Evolutionary conservation across 2,113 vertebrate species (phyloP).

Genomic region (Sciurus niger): DNA sequence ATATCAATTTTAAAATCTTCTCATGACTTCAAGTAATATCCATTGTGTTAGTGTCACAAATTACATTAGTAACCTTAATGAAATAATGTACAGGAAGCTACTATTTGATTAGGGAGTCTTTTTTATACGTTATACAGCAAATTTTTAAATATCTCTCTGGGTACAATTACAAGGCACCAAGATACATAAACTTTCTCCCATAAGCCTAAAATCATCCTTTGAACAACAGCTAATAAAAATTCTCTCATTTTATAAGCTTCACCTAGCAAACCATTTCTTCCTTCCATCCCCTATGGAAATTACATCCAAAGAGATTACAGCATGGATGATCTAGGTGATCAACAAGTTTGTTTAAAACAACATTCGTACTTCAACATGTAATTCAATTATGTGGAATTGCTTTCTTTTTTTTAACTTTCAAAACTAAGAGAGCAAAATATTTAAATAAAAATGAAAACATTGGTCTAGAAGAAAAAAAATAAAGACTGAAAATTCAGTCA

Average conservation of each 20-base stretch:
- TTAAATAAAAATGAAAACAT: slow-evolving; percentile 54
- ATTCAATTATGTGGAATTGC: slow-evolving; percentile 1
- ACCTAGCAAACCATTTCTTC: background rate
- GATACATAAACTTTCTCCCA: background rate
- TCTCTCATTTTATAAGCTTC: background rate
- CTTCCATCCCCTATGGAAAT: background rate
- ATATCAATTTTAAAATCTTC: background rate
- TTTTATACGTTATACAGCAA: background rate
- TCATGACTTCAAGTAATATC: background rate
- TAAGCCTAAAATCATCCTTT: background rate
- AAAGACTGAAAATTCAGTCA: background rate
- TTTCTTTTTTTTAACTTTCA: slow-evolving; percentile 42
- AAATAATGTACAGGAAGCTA: background rate
- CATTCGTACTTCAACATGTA: slow-evolving; percentile 22
- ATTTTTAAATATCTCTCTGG: background rate
- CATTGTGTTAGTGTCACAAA: background rate
- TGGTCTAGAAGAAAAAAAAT: background rate
- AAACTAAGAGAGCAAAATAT: slow-evolving; percentile 63
- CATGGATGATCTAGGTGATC: background rate
- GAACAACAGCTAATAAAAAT: slow-evolving; percentile 54
- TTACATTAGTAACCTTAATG: background rate
- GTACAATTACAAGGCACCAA: background rate
- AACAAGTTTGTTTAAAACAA: slow-evolving; percentile 1
- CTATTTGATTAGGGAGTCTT: background rate
- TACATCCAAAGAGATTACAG: slow-evolving; percentile 38